Base-by-base conservation (phyloP, 30 jellyfish, hydroid and myxozoan species). In the Catostylus mosaicus region DNA sequence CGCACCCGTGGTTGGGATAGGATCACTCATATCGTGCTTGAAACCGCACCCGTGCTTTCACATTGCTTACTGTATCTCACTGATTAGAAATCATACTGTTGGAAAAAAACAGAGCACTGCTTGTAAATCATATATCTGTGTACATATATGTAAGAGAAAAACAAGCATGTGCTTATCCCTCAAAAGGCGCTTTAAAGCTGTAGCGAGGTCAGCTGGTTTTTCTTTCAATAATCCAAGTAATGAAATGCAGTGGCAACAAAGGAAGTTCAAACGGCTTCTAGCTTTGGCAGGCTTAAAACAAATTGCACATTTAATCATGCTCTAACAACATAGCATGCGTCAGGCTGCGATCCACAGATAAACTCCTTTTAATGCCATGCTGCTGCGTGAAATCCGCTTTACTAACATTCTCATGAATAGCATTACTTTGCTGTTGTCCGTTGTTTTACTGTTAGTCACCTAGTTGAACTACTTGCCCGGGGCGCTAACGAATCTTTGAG, bases 131-230 rank as follows among this genome's bases (percentile, higher is more conserved):
- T 62, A 38, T 52, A 61, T 79, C 71, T 77, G 80, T 34, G 71
- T 40, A 19, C 18, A 37, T 64, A 30, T 43, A 78, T 45, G 89
- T n/a, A n/a, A 61, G 60, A 62, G 23, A 31, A 32, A 75, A 45
- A 45, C 66, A 66, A 37, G 63, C 74, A 30, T 24, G 82, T n/a
- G 26, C 73, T 61, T 40, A 29, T 37, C 62, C 32, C 31, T 3
- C 29, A 33, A 66, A 46, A 29, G 29, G 14, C 5, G 43, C 52
- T 74, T 34, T 74, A 43, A 82, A 72, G 72, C 78, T 76, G 61
- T 30, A 82, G 38, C 80, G 86, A 82, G 92, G 92, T 82, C 92
- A 82, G 92, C 34, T 26, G 63, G 57, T 67, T 19, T 45, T 69
- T 61, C 33, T n/a, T n/a, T 47, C 6, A 22, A 65, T 80, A 67